Evolutionary conservation across 2,113 vertebrate genomes (phyloP), one percentile per base, ranked within the genome.

Genomic region (Nematolebias whitei): DNA sequence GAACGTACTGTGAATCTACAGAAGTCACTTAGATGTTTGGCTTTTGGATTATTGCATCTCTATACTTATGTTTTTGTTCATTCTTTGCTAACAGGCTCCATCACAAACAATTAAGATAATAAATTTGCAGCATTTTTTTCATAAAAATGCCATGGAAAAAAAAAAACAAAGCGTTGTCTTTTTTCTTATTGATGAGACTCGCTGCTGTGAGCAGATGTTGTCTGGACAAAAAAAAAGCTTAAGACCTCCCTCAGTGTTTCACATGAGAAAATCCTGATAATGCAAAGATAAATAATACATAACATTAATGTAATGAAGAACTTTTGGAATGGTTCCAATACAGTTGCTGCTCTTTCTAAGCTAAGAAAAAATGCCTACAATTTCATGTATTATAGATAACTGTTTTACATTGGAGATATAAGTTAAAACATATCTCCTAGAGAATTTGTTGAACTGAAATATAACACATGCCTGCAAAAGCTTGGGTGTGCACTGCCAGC

Each of bases 21-120:
- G 51, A 14, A n/a, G 48, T 48, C 52, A 50, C 64, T 85, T 82
- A 75, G 50, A 59, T 22, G 63, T 85, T 82, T 84, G 58, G 66
- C 9, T 20, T 20, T 35, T 72, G 43, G 55, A 14, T 50, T 50
- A 50, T 50, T 50, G 49, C 52, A 32, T 50, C 43, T 68, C 73
- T 2, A 35, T 35, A 35, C 10, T 70, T 81, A 35, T 13, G 57
- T 29, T 32, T 57, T 54, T 1, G 50, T 63, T 45, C 32, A 12
- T 18, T 16, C n/a, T 41, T 49, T 13, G 29, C 26, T 16, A 53
- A 69, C 58, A 16, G 61, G 41, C 14, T 51, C 9, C 15, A 24
- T 5, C 0, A 19, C 44, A 55, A 4, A 52, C 12, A 24, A 45
- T 18, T n/a, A 9, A 61, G n/a, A 61, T 47, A 61, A 53, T 67